phyloP scores from a whole-genome alignment of 1,140 invertebrate genomes.

The Papilio aristodemus region DNA sequence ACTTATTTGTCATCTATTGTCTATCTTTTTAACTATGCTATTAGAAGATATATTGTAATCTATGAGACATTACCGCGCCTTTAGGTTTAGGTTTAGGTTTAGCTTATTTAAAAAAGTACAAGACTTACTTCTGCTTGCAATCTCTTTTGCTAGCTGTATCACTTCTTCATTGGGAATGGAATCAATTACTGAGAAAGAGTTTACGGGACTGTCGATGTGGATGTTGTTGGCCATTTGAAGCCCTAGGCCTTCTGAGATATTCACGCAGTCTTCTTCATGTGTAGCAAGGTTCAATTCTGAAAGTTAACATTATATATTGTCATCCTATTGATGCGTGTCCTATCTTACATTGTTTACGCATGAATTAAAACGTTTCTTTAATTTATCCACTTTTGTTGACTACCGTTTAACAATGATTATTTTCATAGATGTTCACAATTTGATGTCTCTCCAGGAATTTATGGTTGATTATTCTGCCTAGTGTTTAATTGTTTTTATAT shows the following conservation, averaged over 20 bases:
- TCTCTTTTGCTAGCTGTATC: constrained; percentile 37
- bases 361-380: neutral
- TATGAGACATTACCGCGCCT: no score
- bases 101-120: no score
- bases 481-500: no score
- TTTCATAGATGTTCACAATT: no score
- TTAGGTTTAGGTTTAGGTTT: no score
- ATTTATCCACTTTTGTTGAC: no score
- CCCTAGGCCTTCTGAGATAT: constrained; percentile 50
- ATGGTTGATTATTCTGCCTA: no score
- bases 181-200: constrained; percentile 46
- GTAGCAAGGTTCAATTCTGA: constrained; percentile 52
- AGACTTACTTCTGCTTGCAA: constrained; percentile 47
- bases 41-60: no score
- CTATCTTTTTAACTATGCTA: no score
- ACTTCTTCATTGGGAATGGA: constrained; percentile 47
- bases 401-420: no score
- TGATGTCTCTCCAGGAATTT: no score
- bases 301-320: constrained; percentile 9
- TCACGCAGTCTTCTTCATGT: constrained; percentile 55
- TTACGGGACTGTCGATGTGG: constrained; percentile 47
- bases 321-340: neutral
- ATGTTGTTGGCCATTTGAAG: constrained; percentile 49
- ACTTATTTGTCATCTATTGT: no score
- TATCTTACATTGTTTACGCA: neutral